phyloP scores from a whole-genome alignment of 2,888 invertebrate genomes.

The Ophraella communa region DNA sequence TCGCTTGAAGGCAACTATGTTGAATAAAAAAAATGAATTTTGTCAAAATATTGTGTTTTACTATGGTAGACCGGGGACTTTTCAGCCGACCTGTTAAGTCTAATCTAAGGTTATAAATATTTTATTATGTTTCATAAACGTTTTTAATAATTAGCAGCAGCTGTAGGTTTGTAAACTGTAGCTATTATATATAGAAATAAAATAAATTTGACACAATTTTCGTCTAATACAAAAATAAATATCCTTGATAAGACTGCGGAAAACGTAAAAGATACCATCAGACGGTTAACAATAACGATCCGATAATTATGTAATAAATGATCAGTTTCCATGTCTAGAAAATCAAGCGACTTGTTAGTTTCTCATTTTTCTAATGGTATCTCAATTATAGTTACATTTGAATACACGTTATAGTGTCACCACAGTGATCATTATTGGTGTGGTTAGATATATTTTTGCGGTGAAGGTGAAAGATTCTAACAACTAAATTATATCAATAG shows the following conservation, averaged over 20 bases:
- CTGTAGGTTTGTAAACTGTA: too few species aligned
- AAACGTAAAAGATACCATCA: background rate
- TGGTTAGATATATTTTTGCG: constrained; percentile 8
- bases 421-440: constrained; percentile 3
- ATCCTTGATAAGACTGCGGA: background rate
- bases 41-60: too few species aligned
- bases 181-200: too few species aligned
- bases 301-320: constrained; percentile 56
- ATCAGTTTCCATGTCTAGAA: constrained; percentile 53
- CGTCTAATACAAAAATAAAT: background rate
- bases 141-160: too few species aligned
- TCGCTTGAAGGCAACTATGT: too few species aligned
- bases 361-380: constrained; percentile 46
- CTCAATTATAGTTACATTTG: constrained; percentile 42
- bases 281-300: constrained; percentile 45
- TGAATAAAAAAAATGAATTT: too few species aligned
- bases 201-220: too few species aligned
- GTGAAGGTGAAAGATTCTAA: background rate
- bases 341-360: constrained; percentile 46
- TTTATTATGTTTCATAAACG: too few species aligned
- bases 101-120: too few species aligned
- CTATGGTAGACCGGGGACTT: too few species aligned
- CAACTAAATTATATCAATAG: constrained; percentile 4
- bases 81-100: too few species aligned
- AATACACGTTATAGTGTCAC: constrained; percentile 22